Evolutionary conservation across 1,140 invertebrate genomes (phyloP).

Genomic region (Cotesia glomerata): DNA sequence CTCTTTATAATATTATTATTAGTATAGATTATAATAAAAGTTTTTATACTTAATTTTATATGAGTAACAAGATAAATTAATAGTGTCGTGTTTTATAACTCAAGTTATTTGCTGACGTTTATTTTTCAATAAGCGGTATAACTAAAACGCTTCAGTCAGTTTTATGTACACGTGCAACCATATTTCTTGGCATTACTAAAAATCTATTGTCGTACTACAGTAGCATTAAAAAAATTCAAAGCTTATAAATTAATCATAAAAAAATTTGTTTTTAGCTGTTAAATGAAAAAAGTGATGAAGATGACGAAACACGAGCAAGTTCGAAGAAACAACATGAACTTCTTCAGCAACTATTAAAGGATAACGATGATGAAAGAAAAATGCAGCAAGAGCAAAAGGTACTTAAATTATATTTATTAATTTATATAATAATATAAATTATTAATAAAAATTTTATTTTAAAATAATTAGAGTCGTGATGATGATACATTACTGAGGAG

Average conservation of each 20-base stretch:
- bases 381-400: slow-evolving; percentile 49
- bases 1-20: no score
- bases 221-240: no score
- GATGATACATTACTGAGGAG: slow-evolving; percentile 67
- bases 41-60: background rate
- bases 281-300: slow-evolving; percentile 83
- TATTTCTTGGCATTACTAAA: background rate
- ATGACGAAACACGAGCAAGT: slow-evolving; percentile 67
- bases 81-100: background rate
- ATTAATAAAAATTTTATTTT: background rate
- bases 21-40: no score
- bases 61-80: background rate
- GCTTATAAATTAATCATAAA: background rate
- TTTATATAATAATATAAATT: slow-evolving; percentile 4
- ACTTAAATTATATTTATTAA: slow-evolving; percentile 25
- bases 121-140: background rate
- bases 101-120: slow-evolving; percentile 20
- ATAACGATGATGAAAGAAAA: slow-evolving; percentile 62
- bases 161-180: slow-evolving; percentile 5
- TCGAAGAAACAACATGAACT: slow-evolving; percentile 74
- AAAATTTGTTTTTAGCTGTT: slow-evolving; percentile 68
- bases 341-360: slow-evolving; percentile 79
- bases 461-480: slow-evolving; percentile 49
- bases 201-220: background rate
- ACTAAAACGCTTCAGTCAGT: background rate